Base-by-base conservation (phyloP, 1,140 invertebrate species). In the Trichomalopsis sarcophagae region DNA sequence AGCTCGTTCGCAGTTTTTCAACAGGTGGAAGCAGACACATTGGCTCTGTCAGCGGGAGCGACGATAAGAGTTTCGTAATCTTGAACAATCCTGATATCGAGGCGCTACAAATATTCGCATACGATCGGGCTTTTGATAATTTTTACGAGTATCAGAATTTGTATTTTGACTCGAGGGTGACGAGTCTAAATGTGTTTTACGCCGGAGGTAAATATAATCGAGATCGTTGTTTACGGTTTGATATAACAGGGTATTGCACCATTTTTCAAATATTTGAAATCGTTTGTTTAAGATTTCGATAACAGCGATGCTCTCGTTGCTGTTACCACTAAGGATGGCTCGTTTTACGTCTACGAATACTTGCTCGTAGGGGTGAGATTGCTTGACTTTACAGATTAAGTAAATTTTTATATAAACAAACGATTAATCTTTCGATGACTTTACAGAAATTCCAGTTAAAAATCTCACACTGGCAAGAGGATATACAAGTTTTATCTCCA, bases 91-190 rank as follows among this genome's bases (percentile, higher is more conserved):
- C 83, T 4, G 77, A 87, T 44, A 90, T 85, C 2, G 88, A 88
- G 6, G 88, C 87, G 1, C 62, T 91, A 1, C 87, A 89, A 55
- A 89, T 91, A n/a, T 91, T 87, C 78, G 50, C 73, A 17, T 91
- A 91, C 44, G 36, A 89, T 27, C 10, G 21, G 1, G 21, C 66
- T 11, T 85, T 47, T 73, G 87, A 88, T 23, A 90, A 89, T 73
- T 91, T 90, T 83, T 69, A 88, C 27, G 73, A 76, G n/a, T 91
- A 90, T 85, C 90, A 91, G 84, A 90, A 82, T 69, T 86, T 91
- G 6, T 89, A 89, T 78, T 84, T 87, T 21, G 84, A 88, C 14
- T 86, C 86, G 10, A 75, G 23, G 30, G 55, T 91, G 4, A 86
- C 75, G n/a, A 83, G 82, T 4, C 47, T 91, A 11, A 88, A 89